Conservation (phyloP, 2,797 vertebrate species). For the Eremophila alpestris region DNA sequence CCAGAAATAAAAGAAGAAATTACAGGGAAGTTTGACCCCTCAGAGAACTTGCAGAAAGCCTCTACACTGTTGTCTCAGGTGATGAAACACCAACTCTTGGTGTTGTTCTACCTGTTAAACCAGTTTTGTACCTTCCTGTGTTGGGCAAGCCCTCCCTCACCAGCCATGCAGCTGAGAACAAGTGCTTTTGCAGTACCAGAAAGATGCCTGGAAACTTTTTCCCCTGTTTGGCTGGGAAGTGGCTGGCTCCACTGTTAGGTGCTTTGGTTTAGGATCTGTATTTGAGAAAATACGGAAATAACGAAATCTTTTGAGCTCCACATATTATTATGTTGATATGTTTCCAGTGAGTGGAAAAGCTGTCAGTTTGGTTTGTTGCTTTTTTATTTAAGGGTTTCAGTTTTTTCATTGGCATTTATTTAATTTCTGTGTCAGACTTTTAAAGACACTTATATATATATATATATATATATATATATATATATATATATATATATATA, state of each 20-base stretch:
- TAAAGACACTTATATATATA: background rate
- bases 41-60: background rate
- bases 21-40: conserved; percentile 19
- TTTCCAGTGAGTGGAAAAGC: background rate
- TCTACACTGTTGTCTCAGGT: background rate
- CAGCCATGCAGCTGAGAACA: background rate
- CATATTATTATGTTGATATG: background rate
- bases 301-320: background rate
- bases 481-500: background rate
- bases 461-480: background rate
- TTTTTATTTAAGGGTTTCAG: background rate
- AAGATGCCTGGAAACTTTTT: background rate
- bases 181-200: background rate
- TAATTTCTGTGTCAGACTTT: background rate
- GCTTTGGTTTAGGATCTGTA: background rate
- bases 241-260: background rate
- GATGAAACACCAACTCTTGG: background rate
- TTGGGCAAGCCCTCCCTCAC: background rate
- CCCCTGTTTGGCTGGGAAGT: background rate
- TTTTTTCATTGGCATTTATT: background rate
- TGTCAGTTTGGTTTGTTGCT: background rate
- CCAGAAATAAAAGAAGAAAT: conserved; percentile 7
- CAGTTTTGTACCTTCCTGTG: background rate
- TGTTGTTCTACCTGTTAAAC: conserved; percentile 24
- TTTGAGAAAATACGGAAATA: background rate